These are phyloP conservation scores for Thamnophis sirtalis DNA, from an alignment of 2,113 vertebrate genomes.

Conservation along the genomic window DNA sequence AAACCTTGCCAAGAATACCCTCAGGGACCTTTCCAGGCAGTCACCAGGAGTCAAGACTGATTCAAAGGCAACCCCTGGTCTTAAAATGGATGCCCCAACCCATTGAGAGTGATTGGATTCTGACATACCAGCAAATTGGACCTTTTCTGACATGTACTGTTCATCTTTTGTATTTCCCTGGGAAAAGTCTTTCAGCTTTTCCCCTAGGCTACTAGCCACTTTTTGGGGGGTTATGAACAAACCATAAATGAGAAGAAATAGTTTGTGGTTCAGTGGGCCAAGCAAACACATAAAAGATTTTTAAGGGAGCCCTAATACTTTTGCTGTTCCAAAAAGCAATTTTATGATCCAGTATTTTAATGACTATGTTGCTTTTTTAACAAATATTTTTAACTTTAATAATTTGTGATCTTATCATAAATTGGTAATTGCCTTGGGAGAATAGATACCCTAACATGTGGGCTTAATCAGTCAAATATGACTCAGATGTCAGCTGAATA, in stretches of 20 bases:
- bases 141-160: background rate
- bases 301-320: background rate
- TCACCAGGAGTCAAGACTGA: background rate
- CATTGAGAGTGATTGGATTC: background rate
- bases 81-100: background rate
- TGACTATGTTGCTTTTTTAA: background rate
- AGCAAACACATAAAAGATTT: background rate
- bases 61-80: background rate
- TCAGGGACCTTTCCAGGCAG: background rate
- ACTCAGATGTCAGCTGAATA: background rate
- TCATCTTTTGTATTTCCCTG: background rate
- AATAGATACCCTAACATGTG: background rate
- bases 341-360: background rate
- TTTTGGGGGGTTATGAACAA: background rate
- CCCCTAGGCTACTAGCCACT: background rate
- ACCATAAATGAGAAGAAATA: background rate
- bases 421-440: background rate
- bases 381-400: background rate
- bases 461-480: background rate
- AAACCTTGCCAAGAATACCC: background rate
- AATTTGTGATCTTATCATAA: background rate
- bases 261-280: background rate
- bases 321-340: background rate
- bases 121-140: background rate
- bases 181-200: background rate